A percentile compares a stretch with the other conserved stretches of the same genome.
These are phyloP conservation scores for Pantherophis vulpinus DNA, from an alignment of 2,797 vertebrate species.

Conservation along the genomic window DNA sequence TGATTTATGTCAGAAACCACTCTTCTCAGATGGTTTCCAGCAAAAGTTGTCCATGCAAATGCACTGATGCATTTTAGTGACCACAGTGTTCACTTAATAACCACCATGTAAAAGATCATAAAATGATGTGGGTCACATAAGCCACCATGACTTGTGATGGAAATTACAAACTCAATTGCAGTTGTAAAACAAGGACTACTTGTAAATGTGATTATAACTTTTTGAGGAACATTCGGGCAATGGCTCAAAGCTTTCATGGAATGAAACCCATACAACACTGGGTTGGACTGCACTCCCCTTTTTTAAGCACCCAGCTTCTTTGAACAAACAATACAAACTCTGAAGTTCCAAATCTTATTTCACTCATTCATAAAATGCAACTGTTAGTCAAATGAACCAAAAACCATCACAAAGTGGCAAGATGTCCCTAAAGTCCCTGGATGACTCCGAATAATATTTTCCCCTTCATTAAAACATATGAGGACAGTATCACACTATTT, in stretches of 20 bases:
- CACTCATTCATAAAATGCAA: background rate
- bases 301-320: background rate
- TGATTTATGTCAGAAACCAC: background rate
- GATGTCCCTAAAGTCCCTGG: background rate
- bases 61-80: background rate
- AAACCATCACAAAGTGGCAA: background rate
- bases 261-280: background rate
- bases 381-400: background rate
- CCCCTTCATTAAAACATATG: background rate
- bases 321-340: background rate
- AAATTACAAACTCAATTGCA: background rate
- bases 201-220: background rate
- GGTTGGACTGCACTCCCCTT: background rate
- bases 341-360: background rate
- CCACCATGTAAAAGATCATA: background rate
- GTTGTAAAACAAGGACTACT: background rate
- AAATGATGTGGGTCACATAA: background rate
- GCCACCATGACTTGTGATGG: background rate
- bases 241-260: background rate
- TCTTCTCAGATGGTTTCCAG: background rate
- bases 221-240: background rate
- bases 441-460: background rate
- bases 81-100: background rate
- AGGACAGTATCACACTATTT: background rate
- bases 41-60: background rate